phyloP scores from a whole-genome alignment of 2,888 invertebrate genomes.

The Asteroscopus sphinx region DNA sequence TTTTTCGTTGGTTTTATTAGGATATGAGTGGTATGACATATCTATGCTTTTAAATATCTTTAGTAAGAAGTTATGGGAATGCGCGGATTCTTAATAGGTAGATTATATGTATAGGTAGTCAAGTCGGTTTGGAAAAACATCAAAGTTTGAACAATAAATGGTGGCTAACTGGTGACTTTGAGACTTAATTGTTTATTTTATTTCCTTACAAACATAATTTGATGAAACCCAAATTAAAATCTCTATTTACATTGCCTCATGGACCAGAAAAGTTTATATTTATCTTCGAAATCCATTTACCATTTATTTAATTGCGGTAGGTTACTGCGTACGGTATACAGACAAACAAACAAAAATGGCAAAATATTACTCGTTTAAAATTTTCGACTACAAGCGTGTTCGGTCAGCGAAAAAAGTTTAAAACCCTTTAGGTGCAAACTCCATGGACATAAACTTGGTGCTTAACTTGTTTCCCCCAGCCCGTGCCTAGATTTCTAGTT shows the following conservation, averaged over 20 bases:
- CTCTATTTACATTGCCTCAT: not conserved
- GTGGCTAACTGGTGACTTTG: too few species aligned
- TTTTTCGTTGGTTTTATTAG: too few species aligned
- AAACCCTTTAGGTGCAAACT: slow-evolving; percentile 32
- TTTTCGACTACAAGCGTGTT: slow-evolving; percentile 15
- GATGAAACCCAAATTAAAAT: not conserved
- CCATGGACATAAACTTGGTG: slow-evolving; percentile 46
- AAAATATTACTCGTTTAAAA: slow-evolving; percentile 23
- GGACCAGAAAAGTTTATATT: slow-evolving; percentile 12
- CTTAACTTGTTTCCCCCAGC: slow-evolving; percentile 48
- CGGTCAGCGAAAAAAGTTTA: slow-evolving; percentile 34
- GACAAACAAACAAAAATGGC: slow-evolving; percentile 3
- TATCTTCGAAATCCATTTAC: slow-evolving; percentile 17
- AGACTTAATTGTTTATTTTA: too few species aligned
- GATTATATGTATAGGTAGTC: too few species aligned
- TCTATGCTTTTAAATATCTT: too few species aligned
- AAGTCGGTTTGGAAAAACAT: too few species aligned
- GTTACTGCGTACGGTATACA: not conserved
- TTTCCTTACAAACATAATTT: too few species aligned
- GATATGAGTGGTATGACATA: too few species aligned
- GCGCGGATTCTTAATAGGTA: too few species aligned
- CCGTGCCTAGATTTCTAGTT: slow-evolving; percentile 45
- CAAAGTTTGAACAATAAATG: too few species aligned
- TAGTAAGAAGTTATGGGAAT: too few species aligned
- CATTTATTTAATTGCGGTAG: not conserved